Base-by-base conservation (phyloP, 2,888 invertebrate species). In the Patella depressa region DNA sequence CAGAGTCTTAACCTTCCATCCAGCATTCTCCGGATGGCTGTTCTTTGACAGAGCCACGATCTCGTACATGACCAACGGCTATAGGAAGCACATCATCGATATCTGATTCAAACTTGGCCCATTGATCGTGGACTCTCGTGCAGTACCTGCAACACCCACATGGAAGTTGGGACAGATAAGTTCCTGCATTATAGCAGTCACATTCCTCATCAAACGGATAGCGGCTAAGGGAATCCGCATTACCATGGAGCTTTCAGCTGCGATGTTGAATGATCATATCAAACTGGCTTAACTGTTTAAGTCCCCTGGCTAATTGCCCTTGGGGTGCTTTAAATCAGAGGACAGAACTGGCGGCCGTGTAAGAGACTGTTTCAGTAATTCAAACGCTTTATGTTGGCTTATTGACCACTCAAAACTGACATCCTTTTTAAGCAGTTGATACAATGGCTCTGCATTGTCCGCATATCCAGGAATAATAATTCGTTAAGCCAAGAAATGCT, bases 141-240 rank as follows among this genome's bases (percentile, higher is more conserved):
- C 74, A 73, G 17, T 73, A 55, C 24, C 9, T 55, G 19, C 59
- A 73, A n/a, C 73, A 59, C 17, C 19, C 19, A 55, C 55, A 73
- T 3, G 73, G 55, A 19, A 73, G 29, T 17, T 7, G 15, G 5
- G 53, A 17, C 12, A 24, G 29, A 12, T 24, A 15, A 17, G 24
- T 5, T 19, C 19, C 73, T 3, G 24, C n/a, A 4, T 5, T n/a
- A 11, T 65, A 19, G n/a, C 34, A 24, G 34, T 69, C n/a, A 53
- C 53, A 54, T 24, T 54, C 7, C 11, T 71, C 53, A 12, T 15
- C n/a, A n/a, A 17, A 57, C 14, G 57, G 72, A 15, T 59, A 29
- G 2, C 73, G n/a, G 12, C 77, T 78, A 17, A 79, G 14, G 15
- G 45, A 77, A 57, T 78, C 77, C 15, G 75, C 77, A 80, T 80